phyloP scores from a whole-genome alignment of 2,113 vertebrate species.

The Alouatta palliata region DNA sequence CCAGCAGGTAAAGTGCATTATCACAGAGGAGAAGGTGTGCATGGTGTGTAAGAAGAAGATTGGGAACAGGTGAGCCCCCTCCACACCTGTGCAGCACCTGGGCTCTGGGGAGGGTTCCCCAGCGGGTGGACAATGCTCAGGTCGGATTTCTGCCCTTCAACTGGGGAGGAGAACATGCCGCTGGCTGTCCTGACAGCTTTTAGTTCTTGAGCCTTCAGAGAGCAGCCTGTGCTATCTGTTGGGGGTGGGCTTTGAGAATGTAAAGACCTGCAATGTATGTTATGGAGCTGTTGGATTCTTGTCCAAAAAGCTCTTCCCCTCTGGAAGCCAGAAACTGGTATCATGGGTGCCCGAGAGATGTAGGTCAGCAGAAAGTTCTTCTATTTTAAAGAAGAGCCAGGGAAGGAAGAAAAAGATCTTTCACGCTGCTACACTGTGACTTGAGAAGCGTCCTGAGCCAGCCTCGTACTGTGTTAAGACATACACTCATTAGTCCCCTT shows the following conservation, averaged over 20 bases:
- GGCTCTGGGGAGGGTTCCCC: not conserved
- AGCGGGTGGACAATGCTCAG: accelerated
- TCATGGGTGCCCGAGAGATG: not conserved
- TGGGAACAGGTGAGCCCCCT: slow-evolving; percentile 93
- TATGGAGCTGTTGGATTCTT: not conserved
- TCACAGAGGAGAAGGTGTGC: slow-evolving; percentile 98
- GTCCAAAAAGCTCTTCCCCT: not conserved
- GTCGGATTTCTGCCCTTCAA: not conserved
- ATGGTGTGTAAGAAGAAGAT: slow-evolving; percentile 99
- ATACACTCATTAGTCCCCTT: not conserved
- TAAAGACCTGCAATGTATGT: not conserved
- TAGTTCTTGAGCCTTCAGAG: not conserved
- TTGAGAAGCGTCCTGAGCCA: not conserved
- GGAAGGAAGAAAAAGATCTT: not conserved
- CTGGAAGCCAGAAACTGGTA: not conserved
- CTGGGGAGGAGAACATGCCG: not conserved
- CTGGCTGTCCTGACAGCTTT: not conserved
- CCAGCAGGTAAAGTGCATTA: slow-evolving; percentile 98
- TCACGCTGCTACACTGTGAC: not conserved
- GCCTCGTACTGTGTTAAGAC: not conserved
- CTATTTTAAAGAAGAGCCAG: not conserved
- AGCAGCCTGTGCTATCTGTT: not conserved
- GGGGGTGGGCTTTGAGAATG: not conserved
- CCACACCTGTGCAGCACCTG: accelerated
- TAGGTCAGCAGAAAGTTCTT: not conserved